Base-by-base conservation (phyloP, 2,113 vertebrate genomes). In the Ginglymostoma cirratum region DNA sequence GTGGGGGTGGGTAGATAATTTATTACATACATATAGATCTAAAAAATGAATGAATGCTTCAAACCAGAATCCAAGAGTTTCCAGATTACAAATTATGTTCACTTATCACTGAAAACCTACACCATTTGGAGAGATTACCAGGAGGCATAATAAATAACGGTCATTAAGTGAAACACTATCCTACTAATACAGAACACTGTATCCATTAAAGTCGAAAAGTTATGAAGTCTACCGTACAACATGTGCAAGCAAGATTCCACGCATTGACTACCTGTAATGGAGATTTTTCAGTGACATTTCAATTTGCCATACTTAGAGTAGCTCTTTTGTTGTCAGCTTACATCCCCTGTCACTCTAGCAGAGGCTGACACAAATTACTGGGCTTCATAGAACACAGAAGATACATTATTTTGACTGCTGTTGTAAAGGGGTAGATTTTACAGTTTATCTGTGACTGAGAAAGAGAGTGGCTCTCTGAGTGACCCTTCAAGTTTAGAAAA, bases 131-230 rank as follows among this genome's bases (percentile, higher is more conserved):
- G 30, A 72, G 94, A 95, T 95, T 95, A 95, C 94, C 52, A 72
- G 94, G 69, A 95, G 94, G 67, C 94, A 95, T 95, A 45, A 95
- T 72, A 95, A 95, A 95, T 95, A 23, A 76, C 52, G 67, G 67
- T 95, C 94, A 95, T 95, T 76, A 95, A 76, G 69, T 95, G 94
- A 95, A 95, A 95, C 69, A 95, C 48, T 95, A 95, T 95, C 94
- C 94, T 95, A 27, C 94, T 48, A 95, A 52, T 72, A 95, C 94
- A 95, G 94, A 95, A 95, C 94, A 95, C 94, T 95, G 42, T 95
- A 95, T 95, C 94, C 94, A 95, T 95, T 95, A 95, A 95, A 95
- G 67, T 95, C 89, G 19, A 65, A 95, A 70, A 95, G 94, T 95
- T 95, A 95, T 95, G 94, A 95, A 72, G 45, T 95, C 42, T 23